phyloP scores from a whole-genome alignment of 2,113 vertebrate species.

The Gorsachius goisagi region DNA sequence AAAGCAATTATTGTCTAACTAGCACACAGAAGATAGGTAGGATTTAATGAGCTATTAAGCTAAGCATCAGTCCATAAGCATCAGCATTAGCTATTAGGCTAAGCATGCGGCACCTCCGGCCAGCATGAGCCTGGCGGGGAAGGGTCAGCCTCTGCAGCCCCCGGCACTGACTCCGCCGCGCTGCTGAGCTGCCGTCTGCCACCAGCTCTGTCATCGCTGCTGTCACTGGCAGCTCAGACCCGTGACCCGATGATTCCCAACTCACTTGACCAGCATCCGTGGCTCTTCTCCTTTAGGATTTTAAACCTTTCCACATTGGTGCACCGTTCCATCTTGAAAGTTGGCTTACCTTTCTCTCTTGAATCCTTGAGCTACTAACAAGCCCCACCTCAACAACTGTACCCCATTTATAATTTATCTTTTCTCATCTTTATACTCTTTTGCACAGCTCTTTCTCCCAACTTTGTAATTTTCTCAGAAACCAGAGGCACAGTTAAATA shows the following conservation, averaged over 20 bases:
- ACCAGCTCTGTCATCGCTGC: background rate
- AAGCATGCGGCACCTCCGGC: accelerated
- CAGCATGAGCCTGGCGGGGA: accelerated
- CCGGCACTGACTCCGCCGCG: background rate
- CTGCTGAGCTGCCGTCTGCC: constrained; percentile 24
- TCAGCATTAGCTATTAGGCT: background rate
- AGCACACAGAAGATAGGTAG: background rate
- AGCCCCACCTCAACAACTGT: background rate
- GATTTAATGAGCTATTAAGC: background rate
- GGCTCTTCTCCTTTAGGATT: background rate
- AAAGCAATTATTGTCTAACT: background rate
- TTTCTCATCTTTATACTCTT: background rate
- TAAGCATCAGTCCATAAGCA: background rate
- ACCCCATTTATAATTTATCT: background rate
- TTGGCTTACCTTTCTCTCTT: background rate
- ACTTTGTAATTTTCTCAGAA: background rate
- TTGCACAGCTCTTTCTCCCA: background rate
- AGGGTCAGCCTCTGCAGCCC: background rate
- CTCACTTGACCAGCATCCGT: background rate
- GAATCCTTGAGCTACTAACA: background rate
- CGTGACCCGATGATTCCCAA: accelerated
- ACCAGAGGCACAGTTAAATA: background rate
- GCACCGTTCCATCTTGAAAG: background rate
- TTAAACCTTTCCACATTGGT: background rate
- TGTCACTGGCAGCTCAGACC: background rate